Base-by-base conservation (phyloP, 2,113 vertebrate genomes). In the Balaenoptera acutorostrata region DNA sequence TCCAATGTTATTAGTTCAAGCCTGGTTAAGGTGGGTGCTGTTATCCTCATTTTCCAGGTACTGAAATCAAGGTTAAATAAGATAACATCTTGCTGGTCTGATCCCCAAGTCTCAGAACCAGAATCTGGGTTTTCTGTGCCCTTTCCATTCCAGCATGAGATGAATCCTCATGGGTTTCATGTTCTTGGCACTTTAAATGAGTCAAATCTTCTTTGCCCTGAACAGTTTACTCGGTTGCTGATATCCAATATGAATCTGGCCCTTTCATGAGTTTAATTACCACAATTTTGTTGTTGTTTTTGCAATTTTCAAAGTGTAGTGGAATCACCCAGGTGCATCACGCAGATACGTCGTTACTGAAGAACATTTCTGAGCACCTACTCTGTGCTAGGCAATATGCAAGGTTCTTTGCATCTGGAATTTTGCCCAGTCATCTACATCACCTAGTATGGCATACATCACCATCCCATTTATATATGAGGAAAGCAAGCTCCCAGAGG, bases 101-200 rank as follows among this genome's bases (percentile, higher is more conserved):
- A 4, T 7, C 23, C 6, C 31, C 21, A 6, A 21, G 17, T 64
- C 57, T 64, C 21, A 31, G 59, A 31, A 49, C 6, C 3, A 6
- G 31, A 33, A 74, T 7, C 87, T 21, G 10, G 69, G 31, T 21
- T 55, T 81, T 71, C 80, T 77, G 18, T n/a, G 29, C 9, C 49
- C 41, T 85, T 57, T 39, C 72, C 41, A 25, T 39, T 13, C 33
- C 10, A 52, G 49, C 39, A 29, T 5, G 8, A 0, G 0, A 2
- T 4, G 6, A 74, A 31, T 6, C 36, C 41, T 39, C 4, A 7
- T 8, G 21, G 36, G 36, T 55, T 46, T 25, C 36, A 8, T 27
- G 36, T 39, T 36, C 33, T 46, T 36, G 55, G 10, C 36, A 41
- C 10, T 41, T 74, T 89, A 9, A 13, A 36, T 15, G 46, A 71